phyloP scores from a whole-genome alignment of 2,113 vertebrate species.

The Agelaius phoeniceus region DNA sequence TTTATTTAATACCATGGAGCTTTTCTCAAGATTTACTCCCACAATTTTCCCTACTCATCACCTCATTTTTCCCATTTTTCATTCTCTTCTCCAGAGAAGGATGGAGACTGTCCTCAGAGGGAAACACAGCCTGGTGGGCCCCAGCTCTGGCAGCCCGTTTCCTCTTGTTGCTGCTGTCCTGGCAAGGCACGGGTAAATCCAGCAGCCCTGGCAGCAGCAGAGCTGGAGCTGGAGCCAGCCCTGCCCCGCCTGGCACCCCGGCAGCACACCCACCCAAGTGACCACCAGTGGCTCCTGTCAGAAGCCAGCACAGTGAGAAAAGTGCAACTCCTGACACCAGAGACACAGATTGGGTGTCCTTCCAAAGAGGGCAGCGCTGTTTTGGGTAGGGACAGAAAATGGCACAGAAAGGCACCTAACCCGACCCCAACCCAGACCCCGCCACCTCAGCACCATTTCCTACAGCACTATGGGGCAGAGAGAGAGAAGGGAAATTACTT shows the following conservation, averaged over 20 bases:
- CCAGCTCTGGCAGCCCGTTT: not conserved
- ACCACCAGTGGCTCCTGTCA: not conserved
- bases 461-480: accelerated
- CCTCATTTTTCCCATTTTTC: not conserved
- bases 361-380: too few species aligned
- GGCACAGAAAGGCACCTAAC: not conserved
- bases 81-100: not conserved
- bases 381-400: not conserved
- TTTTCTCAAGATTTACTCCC: not conserved
- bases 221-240: not conserved
- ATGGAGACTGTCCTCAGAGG: too few species aligned
- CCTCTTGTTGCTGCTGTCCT: not conserved
- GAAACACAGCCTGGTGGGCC: not conserved
- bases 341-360: not conserved
- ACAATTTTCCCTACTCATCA: not conserved
- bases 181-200: not conserved
- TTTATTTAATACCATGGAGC: not conserved
- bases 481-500: not conserved
- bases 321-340: not conserved
- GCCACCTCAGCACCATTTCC: accelerated
- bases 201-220: not conserved
- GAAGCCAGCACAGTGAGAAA: not conserved
- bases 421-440: not conserved
- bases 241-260: not conserved
- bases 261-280: not conserved